Evolutionary conservation across 2,113 vertebrate genomes (phyloP), one percentile per base, ranked within the genome.

Genomic region (Neolamprologus sp.): DNA sequence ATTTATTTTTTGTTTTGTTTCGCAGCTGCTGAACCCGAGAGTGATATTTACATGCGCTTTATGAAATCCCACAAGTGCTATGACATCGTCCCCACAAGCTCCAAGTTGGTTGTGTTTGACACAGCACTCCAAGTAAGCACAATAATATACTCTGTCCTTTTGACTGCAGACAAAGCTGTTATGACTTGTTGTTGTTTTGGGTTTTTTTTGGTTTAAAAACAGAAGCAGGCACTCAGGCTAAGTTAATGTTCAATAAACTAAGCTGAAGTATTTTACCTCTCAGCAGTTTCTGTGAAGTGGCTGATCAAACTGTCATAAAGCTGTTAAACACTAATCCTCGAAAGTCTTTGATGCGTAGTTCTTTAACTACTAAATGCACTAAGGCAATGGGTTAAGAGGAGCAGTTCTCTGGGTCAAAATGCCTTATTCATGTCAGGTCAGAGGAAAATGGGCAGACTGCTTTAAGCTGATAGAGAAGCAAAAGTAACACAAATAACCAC

Each of bases 1-100:
- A 47, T 90, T 57, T 5, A 35, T 83, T 91, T 63, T 60, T 60
- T 60, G 57, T 60, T 60, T 83, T 63, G 80, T 55, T 47, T 84
- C 33, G 3, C 92, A 98, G 97, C 95, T 97, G 96, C 97, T 97
- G 97, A 99, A 96, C 98, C 98, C 4, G 97, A 98, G 95, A 97
- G 97, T 93, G 97, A 99, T 82, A 98, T 99, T 96, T 99, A 99
- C 96, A 98, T 97, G 96, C 97, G 97, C 93, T 99, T 99, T 95
- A 99, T 99, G 98, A 99, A 96, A 96, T 99, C 98, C 90, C 98
- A 99, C 96, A 98, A 98, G 97, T 99, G 99, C 97, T 99, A 99
- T 2, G 99, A 99, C 96, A 99, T 99, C 88, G 97, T 99, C 86
- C 99, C 99, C 13, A 99, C 99, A 40, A 99, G 99, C 90, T 99